Base-by-base conservation (phyloP, 2,113 vertebrate genomes). In the Siphamia tubifer region DNA sequence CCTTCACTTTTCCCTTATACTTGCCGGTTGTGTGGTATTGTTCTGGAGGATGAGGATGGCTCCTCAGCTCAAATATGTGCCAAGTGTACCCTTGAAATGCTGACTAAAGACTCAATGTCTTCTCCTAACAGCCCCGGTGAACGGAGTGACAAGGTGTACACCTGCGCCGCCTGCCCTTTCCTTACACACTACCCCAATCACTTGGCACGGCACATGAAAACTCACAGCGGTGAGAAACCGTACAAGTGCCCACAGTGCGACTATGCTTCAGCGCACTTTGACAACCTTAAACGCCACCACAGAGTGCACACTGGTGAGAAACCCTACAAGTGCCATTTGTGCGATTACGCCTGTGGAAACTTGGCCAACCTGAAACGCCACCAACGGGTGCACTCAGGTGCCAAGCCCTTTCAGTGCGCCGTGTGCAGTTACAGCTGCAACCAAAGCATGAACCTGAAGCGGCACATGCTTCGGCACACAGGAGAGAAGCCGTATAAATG, bases 381-480 rank as follows among this genome's bases (percentile, higher is more conserved):
- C 0, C 96, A 96, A 85, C 95, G 96, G 40, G 96, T 98, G 86
- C 97, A 98, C 87, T 98, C 96, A 1, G 97, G 97, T 0, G 94
- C 95, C 87, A 99, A 99, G 87, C 96, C 96, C 52, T 99, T 99
- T 84, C 93, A 94, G 83, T 99, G 97, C 60, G 93, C 94, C 57
- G 90, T 98, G 68, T 99, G 98, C 92, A 95, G 88, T 77, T 98
- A 98, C 92, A 96, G 94, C 88, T 99, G 96, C 92, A 98, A 98
- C 87, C 97, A 98, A 95, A 99, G 96, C 89, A 99, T 98, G 96
- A 99, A 98, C 93, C 95, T 99, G 68, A 99, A 99, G 89, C 93
- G 96, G 6, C 97, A 99, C 87, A 98, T 98, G 97, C 92, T 99
- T 38, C 92, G 97, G 48, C 97, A 99, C 82, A 98, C 96, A 0